Percentiles rank a stretch among this genome's conserved stretches.
phyloP scores from a whole-genome alignment of 2,888 invertebrate genomes.

The Chymomyza caudatula region DNA sequence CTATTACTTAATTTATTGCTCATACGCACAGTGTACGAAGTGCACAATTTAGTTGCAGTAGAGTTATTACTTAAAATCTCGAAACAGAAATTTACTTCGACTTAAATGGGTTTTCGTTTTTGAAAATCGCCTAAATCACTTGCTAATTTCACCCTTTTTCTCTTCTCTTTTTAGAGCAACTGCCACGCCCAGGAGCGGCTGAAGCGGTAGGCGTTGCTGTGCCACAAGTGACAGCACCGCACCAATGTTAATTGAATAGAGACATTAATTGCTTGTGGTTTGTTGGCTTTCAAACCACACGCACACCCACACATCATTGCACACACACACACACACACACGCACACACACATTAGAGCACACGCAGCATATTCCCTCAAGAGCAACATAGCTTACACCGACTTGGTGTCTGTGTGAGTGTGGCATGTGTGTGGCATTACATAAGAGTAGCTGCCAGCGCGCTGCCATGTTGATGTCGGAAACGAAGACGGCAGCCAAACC shows the following conservation, averaged over 20 bases:
- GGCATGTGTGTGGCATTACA: constrained; percentile 39
- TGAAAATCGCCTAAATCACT: constrained; percentile 12
- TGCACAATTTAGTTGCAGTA: neutral
- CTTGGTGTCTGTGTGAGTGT: neutral
- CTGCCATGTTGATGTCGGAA: neutral
- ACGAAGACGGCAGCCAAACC: neutral
- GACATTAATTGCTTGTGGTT: constrained; percentile 56
- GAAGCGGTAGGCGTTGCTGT: constrained; percentile 12
- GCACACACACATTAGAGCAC: constrained; percentile 7
- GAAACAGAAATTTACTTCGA: neutral
- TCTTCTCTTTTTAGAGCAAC: constrained; percentile 3
- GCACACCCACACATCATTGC: constrained; percentile 23
- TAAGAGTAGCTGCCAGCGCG: constrained; percentile 15
- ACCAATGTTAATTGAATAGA: constrained; percentile 63
- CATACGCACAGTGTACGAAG: neutral
- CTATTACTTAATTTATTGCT: constrained; percentile 27
- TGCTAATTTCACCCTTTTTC: constrained; percentile 18
- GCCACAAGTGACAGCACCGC: constrained; percentile 14
- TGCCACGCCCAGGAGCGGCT: constrained; percentile 14
- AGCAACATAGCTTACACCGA: neutral
- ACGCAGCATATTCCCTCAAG: neutral
- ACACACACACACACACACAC: constrained; percentile 16
- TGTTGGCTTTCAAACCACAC: constrained; percentile 37
- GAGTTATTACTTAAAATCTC: neutral
- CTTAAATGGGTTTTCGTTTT: neutral